Evolutionary conservation across 2,797 vertebrate species (phyloP).

Genomic region (Brotula barbata): DNA sequence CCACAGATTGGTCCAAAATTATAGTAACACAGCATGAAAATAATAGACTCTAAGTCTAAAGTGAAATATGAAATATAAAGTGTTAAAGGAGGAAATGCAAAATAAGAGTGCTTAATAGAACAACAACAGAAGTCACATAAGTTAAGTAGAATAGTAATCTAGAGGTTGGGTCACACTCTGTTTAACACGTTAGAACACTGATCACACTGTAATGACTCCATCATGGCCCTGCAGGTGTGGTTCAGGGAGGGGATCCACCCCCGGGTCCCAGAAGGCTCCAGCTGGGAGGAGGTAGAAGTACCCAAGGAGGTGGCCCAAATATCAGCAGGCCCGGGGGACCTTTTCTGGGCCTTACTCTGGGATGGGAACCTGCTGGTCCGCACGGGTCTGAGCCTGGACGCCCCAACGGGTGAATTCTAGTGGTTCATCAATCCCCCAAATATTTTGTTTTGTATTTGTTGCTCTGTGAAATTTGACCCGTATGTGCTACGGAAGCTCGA

Average conservation of each 20-base stretch:
- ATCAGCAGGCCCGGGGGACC: conserved; percentile 89
- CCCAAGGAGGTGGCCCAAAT: conserved; percentile 93
- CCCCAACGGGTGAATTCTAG: conserved; percentile 75
- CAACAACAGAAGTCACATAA: too few species aligned
- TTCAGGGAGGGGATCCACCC: conserved; percentile 91
- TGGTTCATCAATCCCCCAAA: background rate
- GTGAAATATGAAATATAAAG: too few species aligned
- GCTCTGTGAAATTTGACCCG: too few species aligned
- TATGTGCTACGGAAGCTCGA: background rate
- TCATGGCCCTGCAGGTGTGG: conserved; percentile 83
- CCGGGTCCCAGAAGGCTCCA: conserved; percentile 89
- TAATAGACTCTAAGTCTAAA: too few species aligned
- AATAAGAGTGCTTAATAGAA: too few species aligned
- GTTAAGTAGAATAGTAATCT: too few species aligned
- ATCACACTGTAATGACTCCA: background rate
- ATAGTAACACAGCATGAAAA: too few species aligned
- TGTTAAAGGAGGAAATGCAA: too few species aligned
- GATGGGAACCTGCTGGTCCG: conserved; percentile 93
- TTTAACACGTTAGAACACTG: too few species aligned
- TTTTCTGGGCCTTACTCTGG: conserved; percentile 96
- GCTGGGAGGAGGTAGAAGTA: conserved; percentile 86
- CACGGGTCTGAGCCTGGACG: conserved; percentile 88
- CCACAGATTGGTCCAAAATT: too few species aligned
- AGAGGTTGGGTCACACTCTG: too few species aligned
- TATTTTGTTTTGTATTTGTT: background rate